These are phyloP conservation scores for Leptopilina drosophilae DNA, from an alignment of 2,888 invertebrate genomes.

Conservation along the genomic window DNA sequence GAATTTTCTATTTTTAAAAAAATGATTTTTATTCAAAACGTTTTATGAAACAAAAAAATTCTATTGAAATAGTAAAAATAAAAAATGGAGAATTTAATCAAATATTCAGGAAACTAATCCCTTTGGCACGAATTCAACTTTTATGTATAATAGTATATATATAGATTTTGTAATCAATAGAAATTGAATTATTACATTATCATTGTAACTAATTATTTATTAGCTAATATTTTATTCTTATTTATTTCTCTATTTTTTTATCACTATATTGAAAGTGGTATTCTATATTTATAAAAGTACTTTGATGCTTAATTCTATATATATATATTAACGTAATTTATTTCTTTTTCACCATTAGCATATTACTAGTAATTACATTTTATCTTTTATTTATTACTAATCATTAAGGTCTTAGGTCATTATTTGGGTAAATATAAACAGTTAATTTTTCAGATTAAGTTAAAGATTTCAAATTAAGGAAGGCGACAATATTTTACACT, in stretches of 20 bases:
- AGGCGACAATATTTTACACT: background rate
- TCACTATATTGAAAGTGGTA: background rate
- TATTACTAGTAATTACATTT: too few species aligned
- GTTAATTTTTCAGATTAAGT: too few species aligned
- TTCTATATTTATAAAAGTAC: background rate
- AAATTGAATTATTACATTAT: background rate
- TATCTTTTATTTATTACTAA: too few species aligned
- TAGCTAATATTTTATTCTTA: background rate
- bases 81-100: background rate
- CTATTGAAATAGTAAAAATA: background rate
- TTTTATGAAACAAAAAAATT: background rate
- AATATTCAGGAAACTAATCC: slow-evolving; percentile 7
- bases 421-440: too few species aligned
- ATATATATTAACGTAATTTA: too few species aligned
- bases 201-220: background rate
- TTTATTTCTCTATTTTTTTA: background rate
- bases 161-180: background rate
- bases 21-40: too few species aligned
- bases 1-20: too few species aligned
- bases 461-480: too few species aligned
- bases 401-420: too few species aligned
- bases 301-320: too few species aligned
- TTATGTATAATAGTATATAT: background rate
- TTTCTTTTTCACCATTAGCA: too few species aligned
- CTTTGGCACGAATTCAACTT: background rate